These are phyloP conservation scores for Ispidina lecontei DNA, from an alignment of 2,797 vertebrate genomes.

Conservation along the genomic window DNA sequence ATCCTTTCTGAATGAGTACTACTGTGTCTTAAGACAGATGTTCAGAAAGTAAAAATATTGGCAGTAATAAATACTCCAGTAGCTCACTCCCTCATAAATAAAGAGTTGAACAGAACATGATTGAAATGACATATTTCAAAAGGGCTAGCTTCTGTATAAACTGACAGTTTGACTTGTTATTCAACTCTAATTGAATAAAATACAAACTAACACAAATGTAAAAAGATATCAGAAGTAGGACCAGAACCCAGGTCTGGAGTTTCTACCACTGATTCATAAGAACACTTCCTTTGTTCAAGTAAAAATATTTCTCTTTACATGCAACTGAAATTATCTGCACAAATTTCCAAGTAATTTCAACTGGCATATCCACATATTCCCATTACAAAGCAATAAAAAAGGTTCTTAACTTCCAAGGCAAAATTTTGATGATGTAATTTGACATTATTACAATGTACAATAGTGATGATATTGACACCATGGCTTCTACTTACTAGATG, in stretches of 20 bases:
- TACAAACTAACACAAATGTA: conserved; percentile 50
- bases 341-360: conserved; percentile 26
- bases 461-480: background rate
- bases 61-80: background rate
- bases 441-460: background rate
- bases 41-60: background rate
- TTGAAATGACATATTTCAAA: background rate
- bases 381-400: conserved; percentile 54
- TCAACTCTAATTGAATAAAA: background rate
- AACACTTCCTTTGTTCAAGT: conserved; percentile 62
- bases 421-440: conserved; percentile 15
- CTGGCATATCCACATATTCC: background rate
- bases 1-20: background rate
- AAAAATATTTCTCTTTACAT: conserved; percentile 28
- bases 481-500: conserved; percentile 2
- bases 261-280: conserved; percentile 55
- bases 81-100: background rate
- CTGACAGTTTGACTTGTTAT: background rate
- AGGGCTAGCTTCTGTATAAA: conserved; percentile 25
- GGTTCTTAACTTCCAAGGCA: conserved; percentile 22
- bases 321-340: conserved; percentile 19
- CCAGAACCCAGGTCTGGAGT: conserved; percentile 37
- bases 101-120: background rate
- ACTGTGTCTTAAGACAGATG: background rate
- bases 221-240: conserved; percentile 58